Base-by-base conservation (phyloP, 2,888 invertebrate genomes). In the Lasioglossum lativentre region DNA sequence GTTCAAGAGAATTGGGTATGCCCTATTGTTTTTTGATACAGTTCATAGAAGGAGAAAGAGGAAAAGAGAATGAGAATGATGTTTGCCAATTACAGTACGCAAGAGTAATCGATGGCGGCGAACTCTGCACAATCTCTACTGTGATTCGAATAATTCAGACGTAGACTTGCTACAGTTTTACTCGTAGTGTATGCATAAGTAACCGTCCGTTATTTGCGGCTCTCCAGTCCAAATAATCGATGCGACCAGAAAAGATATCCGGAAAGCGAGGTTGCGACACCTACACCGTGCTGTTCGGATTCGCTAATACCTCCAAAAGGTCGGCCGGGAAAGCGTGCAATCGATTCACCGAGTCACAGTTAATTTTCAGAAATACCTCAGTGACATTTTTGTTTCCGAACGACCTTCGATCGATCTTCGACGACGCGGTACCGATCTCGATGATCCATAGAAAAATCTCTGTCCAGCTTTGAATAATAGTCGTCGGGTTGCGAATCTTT, bases 281-380 rank as follows among this genome's bases (percentile, higher is more conserved):
- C 52, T n/a, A 52, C 16, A 75, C 45, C 34, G 10, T 71, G n/a
- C 42, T 74, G 72, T 47, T 30, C 75, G 66, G 47, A 72, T 27
- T 78, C 70, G 68, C 73, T 80, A 73, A 80, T 83, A 80, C 38
- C 40, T 70, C 72, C 70, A 38, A 52, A 76, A 80, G 78, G 78
- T 80, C 52, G 75, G 86, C 78, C 80, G 82, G 86, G 80, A 42
- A 82, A 83, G 56, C 45, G 80, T 86, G 79, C 77, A 85, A 86
- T 85, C 30, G 42, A 82, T 79, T 47, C 5, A 81, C 27, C 70
- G 40, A 70, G 68, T 66, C 71, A 45, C 34, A 8, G 66, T 40
- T 52, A 19, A 68, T 73, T 42, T 47, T 47, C 66, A 47, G 56
- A 10, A 75, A 72, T 82, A 75, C 71, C 56, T 81, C 73, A 52